Evolutionary conservation across 2,888 invertebrate species (phyloP).

Genomic region (Callyntrura guangdongensis): DNA sequence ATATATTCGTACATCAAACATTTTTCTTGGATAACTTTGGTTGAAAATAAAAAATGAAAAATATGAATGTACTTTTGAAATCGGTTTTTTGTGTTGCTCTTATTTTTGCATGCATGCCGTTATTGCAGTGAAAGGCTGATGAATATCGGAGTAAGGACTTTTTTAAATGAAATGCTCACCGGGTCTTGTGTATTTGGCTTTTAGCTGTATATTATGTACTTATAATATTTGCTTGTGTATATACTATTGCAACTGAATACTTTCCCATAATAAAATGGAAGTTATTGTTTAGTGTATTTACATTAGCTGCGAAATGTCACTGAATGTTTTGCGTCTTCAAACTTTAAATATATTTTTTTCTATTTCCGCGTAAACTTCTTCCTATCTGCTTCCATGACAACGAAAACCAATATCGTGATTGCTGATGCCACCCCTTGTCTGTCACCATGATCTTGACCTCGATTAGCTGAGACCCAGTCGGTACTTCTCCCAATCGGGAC

Average conservation of each 20-base stretch:
- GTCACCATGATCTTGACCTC: background rate
- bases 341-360: conserved; percentile 17
- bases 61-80: conserved; percentile 36
- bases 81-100: conserved; percentile 14
- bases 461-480: conserved; percentile 67
- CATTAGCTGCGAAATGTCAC: no score
- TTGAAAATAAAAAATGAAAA: conserved; percentile 66
- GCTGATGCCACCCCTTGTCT: background rate
- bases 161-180: background rate
- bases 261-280: background rate
- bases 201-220: conserved; percentile 9
- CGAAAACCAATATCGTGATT: background rate
- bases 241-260: conserved; percentile 11
- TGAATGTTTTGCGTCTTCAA: background rate
- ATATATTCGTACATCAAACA: conserved; percentile 7
- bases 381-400: background rate
- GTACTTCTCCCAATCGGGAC: conserved; percentile 45
- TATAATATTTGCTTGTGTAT: background rate
- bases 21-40: conserved; percentile 65
- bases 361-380: background rate
- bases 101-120: conserved; percentile 66
- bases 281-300: no score
- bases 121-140: conserved; percentile 5
- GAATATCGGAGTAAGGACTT: conserved; percentile 16
- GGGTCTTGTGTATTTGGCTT: conserved; percentile 61